These are phyloP conservation scores for Bolinopsis microptera DNA, from an alignment of 37 sponge, comb jelly and placozoan genomes.

Conservation along the genomic window DNA sequence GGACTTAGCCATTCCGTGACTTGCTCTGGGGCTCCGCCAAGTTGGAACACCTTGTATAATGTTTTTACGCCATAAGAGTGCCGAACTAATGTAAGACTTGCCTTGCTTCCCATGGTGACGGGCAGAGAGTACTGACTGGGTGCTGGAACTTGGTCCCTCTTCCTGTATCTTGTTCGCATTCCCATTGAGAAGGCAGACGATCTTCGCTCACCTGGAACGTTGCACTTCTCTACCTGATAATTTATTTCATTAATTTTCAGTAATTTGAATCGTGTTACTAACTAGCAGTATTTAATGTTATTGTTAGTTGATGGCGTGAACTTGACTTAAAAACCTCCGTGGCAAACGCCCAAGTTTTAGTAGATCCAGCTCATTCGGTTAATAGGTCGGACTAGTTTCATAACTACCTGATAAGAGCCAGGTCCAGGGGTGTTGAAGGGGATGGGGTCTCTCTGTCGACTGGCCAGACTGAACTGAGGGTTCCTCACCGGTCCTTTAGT, in stretches of 20 bases:
- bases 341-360: too few species aligned
- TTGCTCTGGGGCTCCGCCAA: too few species aligned
- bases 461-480: slow-evolving; percentile 42
- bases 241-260: too few species aligned
- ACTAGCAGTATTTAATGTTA: too few species aligned
- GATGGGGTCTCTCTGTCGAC: slow-evolving; percentile 23
- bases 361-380: too few species aligned
- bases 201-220: slow-evolving; percentile 46
- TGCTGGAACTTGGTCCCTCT: slow-evolving; percentile 40
- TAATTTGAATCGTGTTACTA: too few species aligned
- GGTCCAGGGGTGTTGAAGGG: slow-evolving; percentile 66
- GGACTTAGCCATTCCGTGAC: too few species aligned
- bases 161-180: slow-evolving; percentile 26
- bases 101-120: slow-evolving; percentile 43
- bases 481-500: slow-evolving; percentile 63
- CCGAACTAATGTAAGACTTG: background rate
- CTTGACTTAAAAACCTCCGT: too few species aligned
- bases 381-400: too few species aligned
- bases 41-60: too few species aligned
- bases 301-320: too few species aligned
- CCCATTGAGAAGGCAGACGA: slow-evolving; percentile 52
- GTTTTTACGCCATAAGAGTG: too few species aligned
- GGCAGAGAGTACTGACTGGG: slow-evolving; percentile 62
- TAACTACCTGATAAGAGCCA: slow-evolving; percentile 66
- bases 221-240: slow-evolving; percentile 59